phyloP scores from a whole-genome alignment of 1,140 invertebrate genomes.

The Hyles euphorbiae region DNA sequence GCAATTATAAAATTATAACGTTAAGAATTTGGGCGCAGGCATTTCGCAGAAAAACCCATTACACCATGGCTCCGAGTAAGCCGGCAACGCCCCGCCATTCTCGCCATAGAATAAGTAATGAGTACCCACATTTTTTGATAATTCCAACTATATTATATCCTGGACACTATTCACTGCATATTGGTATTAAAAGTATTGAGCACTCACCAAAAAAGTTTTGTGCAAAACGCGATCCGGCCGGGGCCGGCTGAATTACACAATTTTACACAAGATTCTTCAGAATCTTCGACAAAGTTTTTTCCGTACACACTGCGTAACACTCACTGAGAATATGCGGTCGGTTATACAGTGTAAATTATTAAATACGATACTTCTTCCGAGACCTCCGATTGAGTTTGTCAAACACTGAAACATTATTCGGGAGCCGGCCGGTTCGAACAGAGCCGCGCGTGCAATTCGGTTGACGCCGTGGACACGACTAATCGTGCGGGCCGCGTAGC shows the following conservation, averaged over 20 bases:
- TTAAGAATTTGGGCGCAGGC: constrained; percentile 54
- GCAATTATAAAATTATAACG: constrained; percentile 28
- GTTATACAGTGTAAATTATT: constrained; percentile 70
- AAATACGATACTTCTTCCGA: constrained; percentile 72
- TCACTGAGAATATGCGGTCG: constrained; percentile 72
- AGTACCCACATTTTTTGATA: constrained; percentile 12
- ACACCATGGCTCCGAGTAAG: constrained; percentile 38
- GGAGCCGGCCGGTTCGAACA: constrained; percentile 65
- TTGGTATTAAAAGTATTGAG: constrained; percentile 9
- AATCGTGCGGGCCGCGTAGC: constrained; percentile 36
- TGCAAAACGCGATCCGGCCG: constrained; percentile 65
- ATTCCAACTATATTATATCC: background rate
- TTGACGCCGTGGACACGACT: constrained; percentile 68
- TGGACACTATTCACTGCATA: constrained; percentile 13
- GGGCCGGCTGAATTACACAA: constrained; percentile 69
- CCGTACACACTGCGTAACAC: constrained; percentile 73
- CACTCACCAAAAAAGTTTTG: constrained; percentile 70
- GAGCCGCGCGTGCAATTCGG: constrained; percentile 66
- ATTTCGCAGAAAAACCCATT: constrained; percentile 58
- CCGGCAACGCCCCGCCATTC: constrained; percentile 63
- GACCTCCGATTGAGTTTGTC: constrained; percentile 73
- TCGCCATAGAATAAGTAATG: constrained; percentile 14
- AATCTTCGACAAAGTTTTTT: constrained; percentile 75
- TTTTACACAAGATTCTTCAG: constrained; percentile 74
- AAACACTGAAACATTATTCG: constrained; percentile 75